Base-by-base conservation (phyloP, 2,797 vertebrate genomes). In the Anguilla marmorata region DNA sequence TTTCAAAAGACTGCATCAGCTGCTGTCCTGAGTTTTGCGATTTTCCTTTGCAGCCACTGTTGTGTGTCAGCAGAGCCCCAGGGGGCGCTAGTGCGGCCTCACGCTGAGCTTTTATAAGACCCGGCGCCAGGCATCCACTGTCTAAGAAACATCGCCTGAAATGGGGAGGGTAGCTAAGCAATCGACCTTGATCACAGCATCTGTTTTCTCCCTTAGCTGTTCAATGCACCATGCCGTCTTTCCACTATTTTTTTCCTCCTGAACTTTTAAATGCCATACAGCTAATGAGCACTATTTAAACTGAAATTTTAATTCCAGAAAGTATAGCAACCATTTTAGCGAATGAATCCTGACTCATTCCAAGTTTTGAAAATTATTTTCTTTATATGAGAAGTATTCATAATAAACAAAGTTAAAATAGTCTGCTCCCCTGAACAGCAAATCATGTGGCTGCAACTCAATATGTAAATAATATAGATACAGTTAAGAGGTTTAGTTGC, bases 251-350 rank as follows among this genome's bases (percentile, higher is more conserved):
- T 41, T 45, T 74, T 74, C 27, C 33, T 7, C 74, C 74, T 82
- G 79, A 82, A 82, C 79, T 82, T 82, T 82, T n/a, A 82, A 82
- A 82, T 82, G 79, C 79, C 79, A 50, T n/a, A 82, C 21, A 19
- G 45, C 6, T 50, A 82, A 82, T 82, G 79, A 82, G 41, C 45
- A 50, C 79, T 21, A 48, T 82, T 82, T 82, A n/a, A 79, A 8
- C n/a, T 48, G 6, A 82, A 50, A 82, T 45, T 82, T 19, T 50
- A 48, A 19, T 21, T 41, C 12, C 74, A 76, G 3, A 45, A 21
- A n/a, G 41, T 82, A 0, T n/a, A 21, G 33, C 41, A 9, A n/a
- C 79, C 41, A 19, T 82, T 82, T 45, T 50, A 12, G 79, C n/a
- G 79, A 48, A 82, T 82, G 11, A 24, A 12, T 82, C 19, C 45